Percentiles rank a stretch among this genome's conserved stretches.
Conservation (phyloP, 2,797 vertebrate species). For the Sebastes elongatus region DNA sequence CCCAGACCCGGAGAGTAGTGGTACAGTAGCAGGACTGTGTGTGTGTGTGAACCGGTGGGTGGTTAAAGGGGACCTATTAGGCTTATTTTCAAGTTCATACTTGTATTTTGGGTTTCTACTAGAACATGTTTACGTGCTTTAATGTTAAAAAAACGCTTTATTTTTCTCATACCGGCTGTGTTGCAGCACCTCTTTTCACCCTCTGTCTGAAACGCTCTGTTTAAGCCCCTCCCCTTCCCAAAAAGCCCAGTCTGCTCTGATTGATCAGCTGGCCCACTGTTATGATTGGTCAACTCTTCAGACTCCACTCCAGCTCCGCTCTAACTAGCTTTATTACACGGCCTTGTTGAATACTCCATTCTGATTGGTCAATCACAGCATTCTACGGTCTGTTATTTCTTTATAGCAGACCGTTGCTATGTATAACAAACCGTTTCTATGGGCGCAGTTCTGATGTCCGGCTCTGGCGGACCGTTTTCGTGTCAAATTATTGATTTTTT, state of each 20-base stretch:
- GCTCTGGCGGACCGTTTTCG: too few relatives aligned
- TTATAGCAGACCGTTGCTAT: neutral
- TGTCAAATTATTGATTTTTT: too few relatives aligned
- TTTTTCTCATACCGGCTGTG: too few relatives aligned
- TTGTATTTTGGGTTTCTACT: neutral
- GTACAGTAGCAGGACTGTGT: neutral
- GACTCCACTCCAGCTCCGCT: neutral
- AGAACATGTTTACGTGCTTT: neutral
- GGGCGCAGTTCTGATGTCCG: too few relatives aligned
- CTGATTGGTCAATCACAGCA: neutral
- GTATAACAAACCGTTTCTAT: too few relatives aligned
- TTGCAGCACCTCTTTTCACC: neutral
- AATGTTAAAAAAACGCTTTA: too few relatives aligned
- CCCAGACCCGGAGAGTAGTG: conserved; percentile 29
- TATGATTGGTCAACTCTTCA: neutral
- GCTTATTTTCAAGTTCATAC: neutral
- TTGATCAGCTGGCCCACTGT: neutral
- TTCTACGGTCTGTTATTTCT: neutral
- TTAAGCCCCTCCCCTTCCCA: neutral
- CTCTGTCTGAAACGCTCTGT: neutral
- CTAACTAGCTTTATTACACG: neutral
- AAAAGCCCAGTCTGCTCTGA: neutral
- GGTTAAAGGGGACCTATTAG: neutral
- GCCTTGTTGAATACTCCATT: neutral
- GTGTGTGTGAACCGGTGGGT: neutral